Evolutionary conservation across 2,888 invertebrate species (phyloP), one percentile per base, ranked within the genome.

Genomic region (Augiades crinisus): DNA sequence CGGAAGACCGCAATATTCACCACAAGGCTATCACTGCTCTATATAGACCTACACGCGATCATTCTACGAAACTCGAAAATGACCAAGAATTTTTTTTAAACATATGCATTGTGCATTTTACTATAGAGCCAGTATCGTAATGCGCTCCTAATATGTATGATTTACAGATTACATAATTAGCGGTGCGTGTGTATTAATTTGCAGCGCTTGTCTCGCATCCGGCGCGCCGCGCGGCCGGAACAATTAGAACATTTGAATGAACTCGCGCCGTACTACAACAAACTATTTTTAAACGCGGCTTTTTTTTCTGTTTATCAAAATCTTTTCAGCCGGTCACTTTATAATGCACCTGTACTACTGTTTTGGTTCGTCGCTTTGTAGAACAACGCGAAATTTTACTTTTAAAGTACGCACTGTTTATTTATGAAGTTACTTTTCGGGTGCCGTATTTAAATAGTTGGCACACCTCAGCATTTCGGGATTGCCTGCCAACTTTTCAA

Each of bases 401-500:
- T 49, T 33, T 33, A 33, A 31, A 40, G 33, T 47, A 33, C 16
- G 17, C 13, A 24, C 12, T 24, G 27, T 43, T 34, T 51, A 44
- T 51, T 51, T 51, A 44, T 44, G 44, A 31, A 52, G 38, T 52
- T 17, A 52, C 8, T 45, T 45, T 52, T 52, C 38, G 8, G 19
- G 19, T 38, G 38, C 37, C 30, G 56, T 40, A 51, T 34, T 47
- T 47, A 52, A 56, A 57, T 53, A 55, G 21, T 55, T 53, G 53
- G 33, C 54, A 53, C 50, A 51, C 40, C 46, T 51, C 56, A 27
- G 27, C 22, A 22, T 30, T 36, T 43, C 40, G 27, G 24, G 47
- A 49, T 58, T 40, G 50, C 43, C 36, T 58, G 57, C 59, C 59
- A 60, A 58, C 31, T 53, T 56, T 54, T 40, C 46, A 12, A 34